Base-by-base conservation (phyloP, 1,140 invertebrate species). In the Leucophenga varia region DNA sequence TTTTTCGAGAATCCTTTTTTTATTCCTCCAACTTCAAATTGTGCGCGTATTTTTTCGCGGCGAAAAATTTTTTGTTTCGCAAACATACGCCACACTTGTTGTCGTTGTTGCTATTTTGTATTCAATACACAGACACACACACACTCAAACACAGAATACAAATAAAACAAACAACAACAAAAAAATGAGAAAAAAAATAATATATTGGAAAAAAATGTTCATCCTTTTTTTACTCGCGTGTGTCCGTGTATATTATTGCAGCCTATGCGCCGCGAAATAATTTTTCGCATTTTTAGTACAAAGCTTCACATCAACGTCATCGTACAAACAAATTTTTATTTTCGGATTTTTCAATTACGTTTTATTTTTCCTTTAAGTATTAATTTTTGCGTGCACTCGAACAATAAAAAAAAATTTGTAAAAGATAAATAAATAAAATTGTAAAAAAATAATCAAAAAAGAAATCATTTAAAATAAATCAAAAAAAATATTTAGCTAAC, bases 311-410 rank as follows among this genome's bases (percentile, higher is more conserved):
- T 72, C 69, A 72, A 72, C 69, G 69, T 72, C 61, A 64, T 72
- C 69, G 69, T 72, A 72, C 69, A 72, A 72, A 72, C 69, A 72
- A 72, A 72, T 72, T 72, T 72, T 72, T 72, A 69, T 72, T 72
- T 72, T 72, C 69, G 69, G 68, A 69, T 72, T 72, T 72, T 72
- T 72, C 65, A 67, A 67, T 67, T 67, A 67, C 63, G 63, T 67
- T 67, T 65, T 67, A 63, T 68, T 67, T 67, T 67, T 68, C 68
- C 67, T 67, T 67, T 67, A 67, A 67, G 63, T 67, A 67, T 67
- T 67, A 57, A 67, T 52, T 67, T 37, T 67, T 67, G 64, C 59
- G 63, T 67, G 59, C 64, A 68, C 63, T 68, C 47, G 59, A 67
- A n/a, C n/a, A n/a, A n/a, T n/a, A n/a, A n/a, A n/a, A n/a, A n/a